Conservation (phyloP, 2,113 vertebrate species). For the Orthonyx spaldingii region DNA sequence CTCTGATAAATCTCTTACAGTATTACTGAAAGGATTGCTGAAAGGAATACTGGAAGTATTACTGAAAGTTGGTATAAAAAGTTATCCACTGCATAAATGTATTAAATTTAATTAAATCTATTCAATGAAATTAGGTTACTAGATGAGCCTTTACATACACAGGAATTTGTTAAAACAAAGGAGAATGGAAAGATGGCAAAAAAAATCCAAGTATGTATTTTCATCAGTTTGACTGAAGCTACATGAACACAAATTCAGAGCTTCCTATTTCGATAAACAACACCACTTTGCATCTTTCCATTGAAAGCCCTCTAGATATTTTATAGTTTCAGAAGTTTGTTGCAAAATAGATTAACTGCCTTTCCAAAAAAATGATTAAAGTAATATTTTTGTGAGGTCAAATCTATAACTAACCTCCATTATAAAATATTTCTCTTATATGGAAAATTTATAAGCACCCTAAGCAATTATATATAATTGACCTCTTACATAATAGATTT, state of each 20-base stretch:
- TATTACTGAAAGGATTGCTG: not conserved
- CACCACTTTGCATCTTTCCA: not conserved
- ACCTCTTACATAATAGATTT: constrained; percentile 71
- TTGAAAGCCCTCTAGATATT: not conserved
- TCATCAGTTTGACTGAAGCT: not conserved
- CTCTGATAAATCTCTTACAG: not conserved
- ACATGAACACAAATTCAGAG: not conserved
- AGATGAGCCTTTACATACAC: not conserved
- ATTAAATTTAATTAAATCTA: not conserved
- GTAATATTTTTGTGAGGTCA: constrained; percentile 58
- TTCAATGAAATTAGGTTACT: not conserved
- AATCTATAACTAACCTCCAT: constrained; percentile 74
- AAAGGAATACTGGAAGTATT: not conserved
- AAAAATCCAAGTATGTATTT: not conserved
- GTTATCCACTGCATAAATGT: not conserved
- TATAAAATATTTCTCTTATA: constrained; percentile 60
- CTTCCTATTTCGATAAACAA: not conserved
- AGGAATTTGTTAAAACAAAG: not conserved
- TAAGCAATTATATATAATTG: constrained; percentile 65
- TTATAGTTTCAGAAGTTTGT: constrained; percentile 49
- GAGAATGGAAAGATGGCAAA: not conserved
- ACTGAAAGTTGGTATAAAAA: not conserved
- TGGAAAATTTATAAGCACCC: constrained; percentile 66
- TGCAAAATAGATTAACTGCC: constrained; percentile 52
- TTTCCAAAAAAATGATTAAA: not conserved